These are phyloP conservation scores for Paradisaea rubra DNA, from an alignment of 2,113 vertebrate species.

Conservation along the genomic window DNA sequence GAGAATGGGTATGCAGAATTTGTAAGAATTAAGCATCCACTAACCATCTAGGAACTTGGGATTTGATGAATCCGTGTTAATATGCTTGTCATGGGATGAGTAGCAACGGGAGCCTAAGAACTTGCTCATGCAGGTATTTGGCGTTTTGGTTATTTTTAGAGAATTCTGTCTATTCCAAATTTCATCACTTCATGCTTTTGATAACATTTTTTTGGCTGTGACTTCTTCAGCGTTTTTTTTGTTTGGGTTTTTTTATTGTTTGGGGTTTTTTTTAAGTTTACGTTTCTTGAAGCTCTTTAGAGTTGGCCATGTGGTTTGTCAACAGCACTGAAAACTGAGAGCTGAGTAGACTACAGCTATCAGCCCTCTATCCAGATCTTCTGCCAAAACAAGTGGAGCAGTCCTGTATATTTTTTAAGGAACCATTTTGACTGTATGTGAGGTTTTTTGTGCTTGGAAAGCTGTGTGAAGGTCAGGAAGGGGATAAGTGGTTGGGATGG, in stretches of 20 bases:
- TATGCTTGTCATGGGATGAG: neutral
- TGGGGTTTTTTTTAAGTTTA: neutral
- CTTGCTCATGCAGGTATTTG: neutral
- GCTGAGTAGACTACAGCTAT: rapidly evolving
- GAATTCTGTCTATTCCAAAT: neutral
- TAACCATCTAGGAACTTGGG: neutral
- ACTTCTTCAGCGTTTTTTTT: neutral
- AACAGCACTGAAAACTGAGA: neutral
- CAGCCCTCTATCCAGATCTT: neutral
- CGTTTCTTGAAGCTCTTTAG: neutral
- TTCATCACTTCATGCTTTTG: neutral
- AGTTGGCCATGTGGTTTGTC: neutral
- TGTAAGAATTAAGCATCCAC: neutral
- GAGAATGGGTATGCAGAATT: neutral
- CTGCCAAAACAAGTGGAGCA: neutral
- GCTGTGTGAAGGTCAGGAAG: neutral
- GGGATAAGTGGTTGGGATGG: no score
- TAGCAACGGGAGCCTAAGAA: neutral
- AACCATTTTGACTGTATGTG: neutral
- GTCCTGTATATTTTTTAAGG: neutral
- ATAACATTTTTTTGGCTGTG: neutral
- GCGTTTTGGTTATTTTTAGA: neutral
- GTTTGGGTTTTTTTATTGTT: neutral
- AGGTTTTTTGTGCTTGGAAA: neutral
- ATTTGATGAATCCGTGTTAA: neutral